Evolutionary conservation across 2,888 invertebrate genomes (phyloP).

Genomic region (Drosophila fulvimacula): DNA sequence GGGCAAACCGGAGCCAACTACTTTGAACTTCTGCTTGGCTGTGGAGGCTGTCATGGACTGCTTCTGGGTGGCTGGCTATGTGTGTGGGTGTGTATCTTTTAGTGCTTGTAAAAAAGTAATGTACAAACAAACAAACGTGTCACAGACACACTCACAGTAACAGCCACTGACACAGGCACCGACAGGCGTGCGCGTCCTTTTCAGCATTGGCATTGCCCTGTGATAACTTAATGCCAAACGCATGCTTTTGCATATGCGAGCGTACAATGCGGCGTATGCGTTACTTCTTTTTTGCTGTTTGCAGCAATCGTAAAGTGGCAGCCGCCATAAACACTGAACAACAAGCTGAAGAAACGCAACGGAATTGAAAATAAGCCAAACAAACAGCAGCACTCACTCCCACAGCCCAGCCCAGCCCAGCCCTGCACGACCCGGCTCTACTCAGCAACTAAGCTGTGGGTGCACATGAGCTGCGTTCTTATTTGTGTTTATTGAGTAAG

Average conservation of each 20-base stretch:
- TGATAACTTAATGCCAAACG: conserved; percentile 75
- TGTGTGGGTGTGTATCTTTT: conserved; percentile 42
- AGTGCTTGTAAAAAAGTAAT: conserved; percentile 56
- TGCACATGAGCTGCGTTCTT: conserved; percentile 1
- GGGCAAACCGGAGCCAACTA: conserved; percentile 51
- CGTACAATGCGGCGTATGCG: conserved; percentile 42
- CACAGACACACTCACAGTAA: conserved; percentile 22
- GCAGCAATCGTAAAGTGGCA: conserved; percentile 30
- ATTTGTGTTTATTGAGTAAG: not conserved
- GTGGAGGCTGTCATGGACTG: conserved; percentile 43
- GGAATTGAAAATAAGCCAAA: not conserved
- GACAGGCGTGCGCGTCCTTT: conserved; percentile 21
- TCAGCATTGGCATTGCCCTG: conserved; percentile 37
- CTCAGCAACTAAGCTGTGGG: not conserved
- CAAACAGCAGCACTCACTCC: not conserved
- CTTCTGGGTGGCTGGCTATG: not conserved
- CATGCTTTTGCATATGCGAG: conserved; percentile 65
- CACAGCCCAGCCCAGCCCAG: not conserved
- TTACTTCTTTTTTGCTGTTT: conserved; percentile 16
- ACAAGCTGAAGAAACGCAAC: conserved; percentile 7
- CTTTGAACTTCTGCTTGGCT: conserved; percentile 55
- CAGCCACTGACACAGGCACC: not conserved
- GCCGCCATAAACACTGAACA: conserved; percentile 37
- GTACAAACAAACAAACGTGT: conserved; percentile 47
- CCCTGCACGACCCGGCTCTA: not conserved